Evolutionary conservation across 2,888 invertebrate species (phyloP), one percentile per base, ranked within the genome.

Genomic region (Athetis lepigone): DNA sequence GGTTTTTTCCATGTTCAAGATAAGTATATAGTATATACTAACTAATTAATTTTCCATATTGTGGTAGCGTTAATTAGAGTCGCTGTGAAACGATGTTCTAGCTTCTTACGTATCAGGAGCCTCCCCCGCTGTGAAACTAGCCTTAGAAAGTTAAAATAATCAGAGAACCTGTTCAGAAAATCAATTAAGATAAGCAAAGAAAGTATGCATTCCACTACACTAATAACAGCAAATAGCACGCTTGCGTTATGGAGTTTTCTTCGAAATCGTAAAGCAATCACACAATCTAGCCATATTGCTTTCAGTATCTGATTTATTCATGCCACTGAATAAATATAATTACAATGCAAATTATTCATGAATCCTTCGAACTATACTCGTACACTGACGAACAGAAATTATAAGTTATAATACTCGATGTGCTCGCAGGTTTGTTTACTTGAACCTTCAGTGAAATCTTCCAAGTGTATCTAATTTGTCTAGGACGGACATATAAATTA

Each of bases 271-370:
- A 60, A 51, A 25, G 42, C 52, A 55, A 59, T 63, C 70, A 66
- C 58, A 57, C 39, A 36, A 61, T 57, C 49, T 42, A 71, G 37
- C 46, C 37, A 75, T 70, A 70, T 70, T 75, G 49, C 63, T 70
- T 71, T 63, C 56, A 52, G 62, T 75, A 71, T 75, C 75, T 59
- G 69, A 70, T 70, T 58, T 42, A 43, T 66, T 52, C 37, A 57
- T 19, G 33, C 51, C 47, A 66, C 18, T 42, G 73, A 72, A 52
- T 57, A 54, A 54, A 69, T 39, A 52, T 66, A 58, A 66, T 73
- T 39, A 29, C 33, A 18, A 40, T 73, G 59, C 51, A 67, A 73
- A 56, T 50, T 19, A 55, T 50, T 50, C 45, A 9, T 43, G 39
- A 51, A 27, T 57, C 39, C 39, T 49, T 56, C 7, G 16, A 25